phyloP scores from a whole-genome alignment of 2,888 invertebrate species.

The Catocala fraxini region DNA sequence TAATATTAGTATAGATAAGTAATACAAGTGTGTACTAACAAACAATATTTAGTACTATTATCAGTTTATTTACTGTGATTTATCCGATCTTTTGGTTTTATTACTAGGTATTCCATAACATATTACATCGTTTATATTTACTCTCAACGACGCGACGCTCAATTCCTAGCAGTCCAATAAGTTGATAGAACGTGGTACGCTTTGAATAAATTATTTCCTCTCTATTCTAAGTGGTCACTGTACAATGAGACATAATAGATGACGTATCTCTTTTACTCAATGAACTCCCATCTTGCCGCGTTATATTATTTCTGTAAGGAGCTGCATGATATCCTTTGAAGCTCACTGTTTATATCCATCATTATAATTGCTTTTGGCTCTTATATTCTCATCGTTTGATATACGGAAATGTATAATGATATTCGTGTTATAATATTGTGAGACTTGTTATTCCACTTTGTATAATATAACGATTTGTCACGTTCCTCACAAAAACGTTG shows the following conservation, averaged over 20 bases:
- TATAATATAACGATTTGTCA: slow-evolving; percentile 35
- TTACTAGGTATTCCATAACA: no score
- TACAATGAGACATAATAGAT: slow-evolving; percentile 79
- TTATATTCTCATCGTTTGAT: slow-evolving; percentile 39
- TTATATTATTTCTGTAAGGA: slow-evolving; percentile 62
- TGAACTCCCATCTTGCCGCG: slow-evolving; percentile 64
- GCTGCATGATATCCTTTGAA: slow-evolving; percentile 62
- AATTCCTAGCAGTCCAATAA: slow-evolving; percentile 27
- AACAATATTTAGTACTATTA: no score
- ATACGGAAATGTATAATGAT: slow-evolving; percentile 44
- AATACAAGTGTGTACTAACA: no score
- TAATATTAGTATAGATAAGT: no score
- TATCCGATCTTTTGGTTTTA: no score
- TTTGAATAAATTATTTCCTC: slow-evolving; percentile 84
- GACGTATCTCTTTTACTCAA: slow-evolving; percentile 77
- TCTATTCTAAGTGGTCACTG: slow-evolving; percentile 77
- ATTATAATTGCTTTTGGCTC: slow-evolving; percentile 61
- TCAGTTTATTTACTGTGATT: no score
- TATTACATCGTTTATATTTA: no score
- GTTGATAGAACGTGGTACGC: slow-evolving; percentile 56
- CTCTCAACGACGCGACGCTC: slow-evolving; percentile 22
- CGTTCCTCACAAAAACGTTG: slow-evolving; percentile 16
- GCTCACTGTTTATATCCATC: slow-evolving; percentile 59
- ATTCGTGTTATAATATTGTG: slow-evolving; percentile 38
- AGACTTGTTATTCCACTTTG: slow-evolving; percentile 28